These are phyloP conservation scores for Chrysogorgia sp. DNA, from an alignment of 92 coral and sea anemone species.

Conservation along the genomic window DNA sequence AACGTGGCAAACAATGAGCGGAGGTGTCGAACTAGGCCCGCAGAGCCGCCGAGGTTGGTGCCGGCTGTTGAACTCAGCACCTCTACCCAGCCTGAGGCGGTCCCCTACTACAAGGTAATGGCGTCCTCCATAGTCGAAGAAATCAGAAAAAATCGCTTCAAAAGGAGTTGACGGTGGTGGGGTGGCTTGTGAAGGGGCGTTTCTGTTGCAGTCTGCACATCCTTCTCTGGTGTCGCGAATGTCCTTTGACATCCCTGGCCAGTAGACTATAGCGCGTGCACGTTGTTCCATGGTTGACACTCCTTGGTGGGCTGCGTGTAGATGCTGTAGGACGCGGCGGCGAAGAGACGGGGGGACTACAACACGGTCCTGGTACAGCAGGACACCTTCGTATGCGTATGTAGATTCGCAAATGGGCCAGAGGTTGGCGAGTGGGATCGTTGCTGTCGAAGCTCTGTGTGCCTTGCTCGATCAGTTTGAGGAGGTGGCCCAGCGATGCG, in stretches of 20 bases:
- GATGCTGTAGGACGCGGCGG: slow-evolving; percentile 56
- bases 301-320: slow-evolving; percentile 72
- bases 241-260: slow-evolving; percentile 54
- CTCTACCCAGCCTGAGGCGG: slow-evolving; percentile 65
- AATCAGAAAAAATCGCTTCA: slow-evolving; percentile 68
- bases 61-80: slow-evolving; percentile 44
- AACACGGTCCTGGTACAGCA: slow-evolving; percentile 59
- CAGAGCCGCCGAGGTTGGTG: slow-evolving; percentile 43
- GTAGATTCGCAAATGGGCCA: slow-evolving; percentile 61
- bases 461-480: slow-evolving; percentile 56
- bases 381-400: slow-evolving; percentile 63
- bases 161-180: slow-evolving; percentile 70
- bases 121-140: slow-evolving; percentile 61
- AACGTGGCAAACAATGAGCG: slow-evolving; percentile 45
- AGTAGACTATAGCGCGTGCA: slow-evolving; percentile 37
- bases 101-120: slow-evolving; percentile 72
- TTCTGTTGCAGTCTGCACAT: slow-evolving; percentile 57
- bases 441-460: slow-evolving; percentile 15
- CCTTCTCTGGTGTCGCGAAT: slow-evolving; percentile 50
- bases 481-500: slow-evolving; percentile 45
- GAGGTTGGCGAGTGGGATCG: slow-evolving; percentile 47
- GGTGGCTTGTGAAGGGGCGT: slow-evolving; percentile 58
- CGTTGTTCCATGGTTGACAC: slow-evolving; percentile 62
- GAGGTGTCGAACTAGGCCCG: slow-evolving; percentile 32
- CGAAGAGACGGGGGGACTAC: slow-evolving; percentile 66